Evolutionary conservation across 1,140 invertebrate species (phyloP), one percentile per base, ranked within the genome.

Genomic region (Meloidogyne floridensis): DNA sequence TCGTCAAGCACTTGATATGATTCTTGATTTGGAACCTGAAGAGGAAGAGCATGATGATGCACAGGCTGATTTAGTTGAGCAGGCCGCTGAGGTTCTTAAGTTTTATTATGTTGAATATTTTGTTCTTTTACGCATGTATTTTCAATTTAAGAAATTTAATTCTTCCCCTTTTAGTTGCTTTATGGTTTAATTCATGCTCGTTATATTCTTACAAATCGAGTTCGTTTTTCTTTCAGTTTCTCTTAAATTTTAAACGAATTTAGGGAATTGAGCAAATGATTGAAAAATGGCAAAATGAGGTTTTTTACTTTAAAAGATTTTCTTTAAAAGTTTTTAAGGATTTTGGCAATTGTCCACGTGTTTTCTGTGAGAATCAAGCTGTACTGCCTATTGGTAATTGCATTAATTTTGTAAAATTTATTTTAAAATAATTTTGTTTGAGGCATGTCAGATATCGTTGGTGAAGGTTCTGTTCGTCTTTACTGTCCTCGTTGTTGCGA

Each of bases 401-500:
- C 7, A 42, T 8, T 73, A 7, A 20, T 15, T 73, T 20, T 72
- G 8, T 8, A 20, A 72, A 32, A 43, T 54, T 59, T 73, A 32
- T 8, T 82, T 59, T 15, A 13, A 75, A 32, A 18, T 5, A 54
- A 79, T 59, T 80, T 82, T 82, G 81, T 87, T 90, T 71, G 86
- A 95, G 95, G 97, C 83, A 92, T 99, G 83, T 98, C 96, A 59
- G 97, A 99, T 92, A 95, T 98, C 82, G 96, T 96, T 80, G 96
- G 97, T 20, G 97, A 98, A 92, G 95, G 96, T 53, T 99, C 98
- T 97, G 97, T 99, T 9, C 99, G 98, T 92, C 93, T 95, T 80
- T 99, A 99, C 91, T 99, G 97, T 92, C 97, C 97, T 13, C 97
- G 98, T 91, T 99, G 97, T 92, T 97, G 97, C 94, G 97, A 99